Base-by-base conservation (phyloP, 2,797 vertebrate genomes). In the Notoglanidium macrostoma region DNA sequence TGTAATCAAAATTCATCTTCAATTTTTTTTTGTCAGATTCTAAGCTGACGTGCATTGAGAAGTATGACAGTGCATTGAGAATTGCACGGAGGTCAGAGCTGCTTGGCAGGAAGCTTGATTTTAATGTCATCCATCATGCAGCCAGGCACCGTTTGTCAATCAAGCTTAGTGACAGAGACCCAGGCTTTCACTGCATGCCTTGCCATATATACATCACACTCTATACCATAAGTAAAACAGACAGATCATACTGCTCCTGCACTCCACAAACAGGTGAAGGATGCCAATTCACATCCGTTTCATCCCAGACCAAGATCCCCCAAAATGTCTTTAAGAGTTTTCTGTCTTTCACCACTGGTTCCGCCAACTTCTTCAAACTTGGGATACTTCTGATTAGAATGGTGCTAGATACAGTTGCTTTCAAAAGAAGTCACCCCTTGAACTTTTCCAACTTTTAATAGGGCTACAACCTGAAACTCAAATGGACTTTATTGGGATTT, bases 51-150 rank as follows among this genome's bases (percentile, higher is more conserved):
- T 49, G 6, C 46, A 49, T 10, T 49, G 46, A 49, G 46, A 49
- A 32, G 78, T 61, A 46, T 81, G 11, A 63, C 0, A 6, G 29
- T 19, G n/a, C 15, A 74, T 12, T 87, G 46, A n/a, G 78, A 68
- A 86, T 84, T 90, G 88, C 86, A 85, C 76, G 90, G 88, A 94
- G 93, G 93, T 94, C 91, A 93, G 86, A 89, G 86, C 61, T 86
- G 88, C 90, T 92, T 91, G 70, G 76, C 83, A 89, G 91, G 87
- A 83, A 88, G 12, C 73, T 61, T 55, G 40, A 86, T 77, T 89
- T 83, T 90, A 78, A 87, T 55, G 35, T 49, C 87, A 89, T 91
- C 91, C 90, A 91, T 94, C 93, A 92, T 88, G 92, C 92, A 89
- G 23, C 19, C 57, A 85, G 87, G 17, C 59, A 23, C 5, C 15